A percentile compares a stretch with the other conserved stretches of the same genome.
Evolutionary conservation across 2,888 invertebrate species (phyloP).

Genomic region (Lamproptera curius): DNA sequence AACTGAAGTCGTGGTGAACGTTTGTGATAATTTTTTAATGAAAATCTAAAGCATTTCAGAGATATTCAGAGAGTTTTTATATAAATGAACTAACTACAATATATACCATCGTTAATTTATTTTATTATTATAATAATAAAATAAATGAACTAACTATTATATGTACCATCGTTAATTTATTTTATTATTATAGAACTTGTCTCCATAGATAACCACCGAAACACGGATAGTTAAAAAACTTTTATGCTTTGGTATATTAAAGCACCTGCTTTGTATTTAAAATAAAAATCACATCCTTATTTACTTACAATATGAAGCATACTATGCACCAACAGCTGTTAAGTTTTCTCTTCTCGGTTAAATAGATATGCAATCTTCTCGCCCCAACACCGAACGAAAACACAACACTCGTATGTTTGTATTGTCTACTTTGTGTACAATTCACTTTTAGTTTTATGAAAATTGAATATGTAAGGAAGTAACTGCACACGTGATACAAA

Average conservation of each 20-base stretch:
- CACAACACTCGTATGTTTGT: conserved; percentile 58
- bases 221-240: background rate
- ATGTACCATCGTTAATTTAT: background rate
- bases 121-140: background rate
- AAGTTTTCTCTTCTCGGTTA: conserved; percentile 43
- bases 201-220: background rate
- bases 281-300: conserved; percentile 7
- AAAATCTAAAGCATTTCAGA: background rate
- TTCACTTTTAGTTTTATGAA: conserved; percentile 24
- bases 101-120: background rate
- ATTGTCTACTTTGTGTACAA: conserved; percentile 32
- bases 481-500: conserved; percentile 22
- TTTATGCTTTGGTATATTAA: background rate
- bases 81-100: background rate
- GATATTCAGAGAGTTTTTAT: background rate
- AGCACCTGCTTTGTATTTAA: background rate
- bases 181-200: background rate
- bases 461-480: conserved; percentile 13
- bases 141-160: background rate
- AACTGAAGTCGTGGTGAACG: too few relatives aligned
- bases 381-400: conserved; percentile 53
- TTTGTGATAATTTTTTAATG: too few relatives aligned
- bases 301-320: conserved; percentile 71
- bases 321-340: conserved; percentile 68
- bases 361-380: conserved; percentile 38